Base-by-base conservation (phyloP, 2,888 invertebrate species). In the Netelia fuscicornis region DNA sequence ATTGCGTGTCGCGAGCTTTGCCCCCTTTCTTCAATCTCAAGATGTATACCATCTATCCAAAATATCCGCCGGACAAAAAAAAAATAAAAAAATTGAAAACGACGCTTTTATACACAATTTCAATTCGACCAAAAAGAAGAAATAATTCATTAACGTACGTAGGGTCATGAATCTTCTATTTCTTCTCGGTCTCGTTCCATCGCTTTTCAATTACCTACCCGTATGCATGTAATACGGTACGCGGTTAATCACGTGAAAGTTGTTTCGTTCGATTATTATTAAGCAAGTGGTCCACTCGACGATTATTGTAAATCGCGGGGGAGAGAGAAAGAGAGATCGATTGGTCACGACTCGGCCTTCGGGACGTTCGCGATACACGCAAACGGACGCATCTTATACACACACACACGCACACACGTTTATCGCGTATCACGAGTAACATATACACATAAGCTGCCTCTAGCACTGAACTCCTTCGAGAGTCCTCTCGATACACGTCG, bases 231-330 rank as follows among this genome's bases (percentile, higher is more conserved):
- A 71, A 42, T 9, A 37, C 30, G 20, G 56, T 54, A 68, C 71
- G 74, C 70, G 60, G 72, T 81, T 84, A 75, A 85, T 82, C 79
- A 76, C 71, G 82, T 76, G 85, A 85, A 82, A 85, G 85, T 82
- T 79, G 79, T 76, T 82, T 81, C 75, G 74, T 54, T 85, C 79
- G 68, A 82, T 85, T 82, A 82, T 82, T 85, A 85, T 85, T 85
- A 85, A 85, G 82, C 85, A 85, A 85, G 85, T 85, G 85, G 85
- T 79, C 85, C 85, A 85, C 65, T 70, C 56, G 80, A 78, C 82
- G 84, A 87, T 87, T 84, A 86, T 87, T 86, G 85, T 85, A 80
- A 87, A 87, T 87, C 83, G 85, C 80, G 84, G 85, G 84, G 84
- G 85, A 72, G 78, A 85, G 85, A 85, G 84, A 84, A 82, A 82